Evolutionary conservation across 2,797 vertebrate genomes (phyloP).

Genomic region (Scarus forsteni): DNA sequence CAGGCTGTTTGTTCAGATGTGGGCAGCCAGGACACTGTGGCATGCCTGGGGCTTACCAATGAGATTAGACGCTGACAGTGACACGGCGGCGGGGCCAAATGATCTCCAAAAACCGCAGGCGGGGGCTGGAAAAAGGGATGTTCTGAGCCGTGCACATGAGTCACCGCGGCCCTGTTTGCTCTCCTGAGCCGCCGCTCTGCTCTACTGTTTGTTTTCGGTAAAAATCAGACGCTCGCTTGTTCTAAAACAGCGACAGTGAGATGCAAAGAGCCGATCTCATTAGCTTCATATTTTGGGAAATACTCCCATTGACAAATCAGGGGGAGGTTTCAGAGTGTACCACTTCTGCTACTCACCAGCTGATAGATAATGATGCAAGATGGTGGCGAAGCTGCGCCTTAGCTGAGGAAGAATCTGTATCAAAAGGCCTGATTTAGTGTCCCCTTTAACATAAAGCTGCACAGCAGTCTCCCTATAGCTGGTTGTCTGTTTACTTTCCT

Average conservation of each 20-base stretch:
- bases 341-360: background rate
- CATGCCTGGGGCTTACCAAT: constrained; percentile 70
- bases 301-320: constrained; percentile 14
- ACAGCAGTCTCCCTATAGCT: background rate
- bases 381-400: background rate
- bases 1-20: constrained; percentile 77
- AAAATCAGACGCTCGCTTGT: constrained; percentile 17
- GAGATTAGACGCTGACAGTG: constrained; percentile 75
- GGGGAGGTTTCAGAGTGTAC: background rate
- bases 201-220: constrained; percentile 35
- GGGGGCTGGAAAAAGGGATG: constrained; percentile 51
- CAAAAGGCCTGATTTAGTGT: background rate
- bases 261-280: constrained; percentile 34
- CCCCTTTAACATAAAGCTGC: background rate
- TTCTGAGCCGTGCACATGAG: constrained; percentile 44
- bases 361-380: constrained; percentile 12
- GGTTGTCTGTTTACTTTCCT: background rate
- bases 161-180: constrained; percentile 50
- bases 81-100: constrained; percentile 61
- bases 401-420: background rate
- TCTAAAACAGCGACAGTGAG: constrained; percentile 28
- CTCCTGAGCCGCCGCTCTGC: constrained; percentile 30
- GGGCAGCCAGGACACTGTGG: constrained; percentile 69
- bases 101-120: constrained; percentile 66
- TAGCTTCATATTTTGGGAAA: constrained; percentile 29